Evolutionary conservation across 2,113 vertebrate species (phyloP), one percentile per base, ranked within the genome.

Genomic region (Mesembrinibis cayennensis): DNA sequence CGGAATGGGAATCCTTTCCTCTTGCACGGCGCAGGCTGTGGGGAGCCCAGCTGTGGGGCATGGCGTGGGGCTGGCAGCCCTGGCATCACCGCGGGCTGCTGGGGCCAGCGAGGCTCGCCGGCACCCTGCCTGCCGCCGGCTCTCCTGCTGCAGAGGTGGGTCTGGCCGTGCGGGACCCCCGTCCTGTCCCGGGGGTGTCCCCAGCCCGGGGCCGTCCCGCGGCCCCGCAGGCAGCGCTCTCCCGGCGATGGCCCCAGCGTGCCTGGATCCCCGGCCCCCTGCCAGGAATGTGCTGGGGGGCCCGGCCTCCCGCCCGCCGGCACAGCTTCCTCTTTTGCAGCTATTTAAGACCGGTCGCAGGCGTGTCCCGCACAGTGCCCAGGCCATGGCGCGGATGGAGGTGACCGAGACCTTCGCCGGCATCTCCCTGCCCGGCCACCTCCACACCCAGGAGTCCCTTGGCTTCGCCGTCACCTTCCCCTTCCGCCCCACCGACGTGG

Each of bases 401-500:
- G 98, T 98, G 67, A 98, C 92, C 1, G 98, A 99, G 92, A 94
- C 44, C 27, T 98, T 98, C 47, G 93, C 95, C 5, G 98, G 97
- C 44, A 97, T 99, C 90, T n/a, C 42, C 2, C 98, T 98, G 83
- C 98, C 99, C 3, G 99, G 99, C 45, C 98, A 99, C 81, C 91
- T 99, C 69, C 99, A 99, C 95, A 99, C 98, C 1, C 94, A 98
- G 87, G 97, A 99, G 38, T 98, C 98, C 9, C 97, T 99, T 72
- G 34, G 80, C 53, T 95, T 83, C 6, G 99, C 98, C 50, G 11
- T 95, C 52, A 23, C 91, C 32, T 99, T 99, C 90, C 32, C 82
- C 8, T 99, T 99, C 96, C 91, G 96, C 52, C 97, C 98, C 89
- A 97, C 93, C 1, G 99, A 99, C 36, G 97, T 98, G 42, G 45